phyloP scores from a whole-genome alignment of 1,140 invertebrate species.

The Heterodera schachtii region DNA sequence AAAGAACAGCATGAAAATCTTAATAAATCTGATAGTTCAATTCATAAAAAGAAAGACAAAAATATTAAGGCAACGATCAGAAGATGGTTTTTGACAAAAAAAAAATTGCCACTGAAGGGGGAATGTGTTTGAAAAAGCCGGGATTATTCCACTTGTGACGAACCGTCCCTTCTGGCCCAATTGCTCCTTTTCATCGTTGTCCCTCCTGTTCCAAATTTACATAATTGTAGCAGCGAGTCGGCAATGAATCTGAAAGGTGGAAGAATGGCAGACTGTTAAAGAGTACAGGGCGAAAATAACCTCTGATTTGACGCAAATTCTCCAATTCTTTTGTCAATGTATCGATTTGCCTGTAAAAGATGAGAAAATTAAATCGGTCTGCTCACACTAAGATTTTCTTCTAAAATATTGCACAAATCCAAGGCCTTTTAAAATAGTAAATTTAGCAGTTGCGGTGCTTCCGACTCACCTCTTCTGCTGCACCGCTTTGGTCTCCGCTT shows the following conservation, averaged over 20 bases:
- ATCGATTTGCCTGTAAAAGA: slow-evolving; percentile 30
- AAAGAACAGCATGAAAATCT: too few species aligned
- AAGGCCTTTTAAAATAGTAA: slow-evolving; percentile 9
- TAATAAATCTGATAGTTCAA: too few species aligned
- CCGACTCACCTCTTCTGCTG: slow-evolving; percentile 33
- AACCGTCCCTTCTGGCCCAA: too few species aligned
- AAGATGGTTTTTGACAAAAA: too few species aligned
- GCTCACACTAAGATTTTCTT: not conserved
- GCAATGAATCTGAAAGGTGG: slow-evolving; percentile 49
- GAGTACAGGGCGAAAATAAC: not conserved
- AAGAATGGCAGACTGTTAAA: not conserved
- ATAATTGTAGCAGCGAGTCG: slow-evolving; percentile 58
- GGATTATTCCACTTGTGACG: too few species aligned
- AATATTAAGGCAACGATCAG: too few species aligned
- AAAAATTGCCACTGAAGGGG: too few species aligned
- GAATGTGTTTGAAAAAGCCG: too few species aligned
- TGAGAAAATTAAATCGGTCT: not conserved
- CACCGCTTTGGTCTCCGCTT: slow-evolving; percentile 39
- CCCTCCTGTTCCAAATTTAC: slow-evolving; percentile 63
- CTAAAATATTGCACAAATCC: not conserved
- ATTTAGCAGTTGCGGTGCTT: slow-evolving; percentile 41
- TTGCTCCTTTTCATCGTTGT: slow-evolving; percentile 32
- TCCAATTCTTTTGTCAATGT: slow-evolving; percentile 52
- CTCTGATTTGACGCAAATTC: slow-evolving; percentile 51
- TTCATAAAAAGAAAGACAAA: too few species aligned